These are phyloP conservation scores for Platysternon megacephalum DNA, from an alignment of 2,113 vertebrate genomes.

Conservation along the genomic window DNA sequence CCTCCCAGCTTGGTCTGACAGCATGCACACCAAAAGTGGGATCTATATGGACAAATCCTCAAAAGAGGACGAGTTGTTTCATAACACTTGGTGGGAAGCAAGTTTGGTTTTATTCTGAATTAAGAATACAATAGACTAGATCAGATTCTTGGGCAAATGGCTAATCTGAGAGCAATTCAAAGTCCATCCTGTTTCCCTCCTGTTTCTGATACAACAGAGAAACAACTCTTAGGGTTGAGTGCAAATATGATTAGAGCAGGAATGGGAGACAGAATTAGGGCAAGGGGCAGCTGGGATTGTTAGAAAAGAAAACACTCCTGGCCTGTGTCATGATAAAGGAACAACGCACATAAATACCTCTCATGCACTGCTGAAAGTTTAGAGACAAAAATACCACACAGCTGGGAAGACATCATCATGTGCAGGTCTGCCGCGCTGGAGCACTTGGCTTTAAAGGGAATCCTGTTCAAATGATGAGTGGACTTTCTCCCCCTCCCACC, in stretches of 20 bases:
- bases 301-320: neutral
- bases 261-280: neutral
- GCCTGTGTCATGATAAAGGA: neutral
- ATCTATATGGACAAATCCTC: neutral
- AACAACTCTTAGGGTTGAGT: neutral
- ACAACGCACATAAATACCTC: neutral
- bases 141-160: neutral
- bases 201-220: neutral
- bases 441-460: neutral
- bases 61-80: neutral
- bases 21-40: neutral
- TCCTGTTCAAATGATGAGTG: neutral
- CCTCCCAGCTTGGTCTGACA: neutral
- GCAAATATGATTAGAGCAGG: neutral
- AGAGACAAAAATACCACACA: neutral
- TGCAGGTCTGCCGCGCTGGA: neutral
- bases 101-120: neutral
- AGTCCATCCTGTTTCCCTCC: neutral
- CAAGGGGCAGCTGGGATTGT: neutral
- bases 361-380: neutral
- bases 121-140: neutral
- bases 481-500: neutral
- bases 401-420: neutral
- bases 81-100: neutral
- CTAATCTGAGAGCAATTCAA: neutral